Percentiles rank a stretch among this genome's conserved stretches.
Conservation (phyloP, 1,140 invertebrate species). For the Ceratosolen solmsi region DNA sequence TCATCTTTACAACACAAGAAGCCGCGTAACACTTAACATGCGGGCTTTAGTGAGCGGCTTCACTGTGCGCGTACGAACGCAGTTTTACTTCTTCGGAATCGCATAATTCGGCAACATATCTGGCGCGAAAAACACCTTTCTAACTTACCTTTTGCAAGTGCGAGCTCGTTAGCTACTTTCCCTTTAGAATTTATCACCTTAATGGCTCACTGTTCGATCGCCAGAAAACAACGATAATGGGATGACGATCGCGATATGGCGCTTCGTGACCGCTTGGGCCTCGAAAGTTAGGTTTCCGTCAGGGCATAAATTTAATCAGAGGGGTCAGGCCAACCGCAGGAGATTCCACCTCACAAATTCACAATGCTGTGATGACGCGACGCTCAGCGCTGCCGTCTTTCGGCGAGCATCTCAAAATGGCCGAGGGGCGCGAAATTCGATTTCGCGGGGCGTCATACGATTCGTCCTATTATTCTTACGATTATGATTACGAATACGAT, state of each 20-base stretch:
- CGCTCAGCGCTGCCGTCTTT: background rate
- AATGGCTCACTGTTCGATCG: background rate
- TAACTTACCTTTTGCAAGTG: background rate
- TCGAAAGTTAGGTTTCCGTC: background rate
- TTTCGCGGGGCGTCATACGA: too few species aligned
- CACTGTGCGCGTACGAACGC: too few species aligned
- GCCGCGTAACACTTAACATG: too few species aligned
- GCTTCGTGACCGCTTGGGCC: background rate
- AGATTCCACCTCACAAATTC: too few species aligned
- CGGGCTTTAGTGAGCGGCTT: too few species aligned
- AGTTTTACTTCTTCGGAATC: too few species aligned
- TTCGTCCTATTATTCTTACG: too few species aligned
- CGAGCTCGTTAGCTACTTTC: background rate
- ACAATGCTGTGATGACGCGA: background rate
- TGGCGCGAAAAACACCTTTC: too few species aligned
- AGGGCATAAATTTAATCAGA: background rate
- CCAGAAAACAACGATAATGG: background rate
- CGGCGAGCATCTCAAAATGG: background rate
- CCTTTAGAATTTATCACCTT: background rate
- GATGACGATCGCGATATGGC: constrained; percentile 9
- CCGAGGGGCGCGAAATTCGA: background rate
- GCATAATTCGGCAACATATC: too few species aligned
- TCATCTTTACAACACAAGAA: too few species aligned
- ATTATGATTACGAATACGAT: too few species aligned
- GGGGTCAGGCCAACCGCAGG: background rate